phyloP scores from a whole-genome alignment of 2,888 invertebrate species.

The Tubulanus polymorphus region DNA sequence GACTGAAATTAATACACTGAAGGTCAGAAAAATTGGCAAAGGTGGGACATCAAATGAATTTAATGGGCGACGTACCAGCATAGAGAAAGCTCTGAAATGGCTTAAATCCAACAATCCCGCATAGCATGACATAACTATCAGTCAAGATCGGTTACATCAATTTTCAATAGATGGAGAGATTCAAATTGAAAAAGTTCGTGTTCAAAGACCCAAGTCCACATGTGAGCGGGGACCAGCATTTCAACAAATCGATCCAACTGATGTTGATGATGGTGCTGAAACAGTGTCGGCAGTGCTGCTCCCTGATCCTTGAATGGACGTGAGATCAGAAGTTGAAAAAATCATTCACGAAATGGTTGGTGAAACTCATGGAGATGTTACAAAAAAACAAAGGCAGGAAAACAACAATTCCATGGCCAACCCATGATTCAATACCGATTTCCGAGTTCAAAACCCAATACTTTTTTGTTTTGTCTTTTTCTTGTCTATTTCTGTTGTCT shows the following conservation, averaged over 20 bases:
- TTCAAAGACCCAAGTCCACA: neutral
- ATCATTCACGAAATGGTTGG: slow-evolving; percentile 5
- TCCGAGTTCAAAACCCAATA: neutral
- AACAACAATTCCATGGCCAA: neutral
- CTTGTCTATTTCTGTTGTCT: neutral
- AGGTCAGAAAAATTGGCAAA: slow-evolving; percentile 17
- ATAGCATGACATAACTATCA: slow-evolving; percentile 13
- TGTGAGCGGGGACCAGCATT: slow-evolving; percentile 18
- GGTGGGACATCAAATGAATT: slow-evolving; percentile 16
- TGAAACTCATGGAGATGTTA: slow-evolving; percentile 2
- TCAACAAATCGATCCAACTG: slow-evolving; percentile 12
- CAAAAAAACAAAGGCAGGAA: neutral
- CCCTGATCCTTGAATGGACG: neutral
- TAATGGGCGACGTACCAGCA: slow-evolving; percentile 11
- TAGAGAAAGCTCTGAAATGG: slow-evolving; percentile 16
- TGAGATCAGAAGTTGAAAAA: slow-evolving; percentile 13
- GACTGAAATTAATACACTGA: slow-evolving; percentile 17
- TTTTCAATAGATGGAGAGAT: slow-evolving; percentile 15
- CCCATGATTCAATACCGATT: neutral
- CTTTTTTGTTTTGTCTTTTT: neutral
- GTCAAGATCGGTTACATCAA: slow-evolving; percentile 8
- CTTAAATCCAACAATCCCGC: slow-evolving; percentile 12
- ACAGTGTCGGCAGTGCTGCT: slow-evolving; percentile 15
- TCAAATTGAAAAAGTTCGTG: too few species aligned
- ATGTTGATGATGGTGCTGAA: slow-evolving; percentile 6